phyloP scores from a whole-genome alignment of 1,140 invertebrate species.

The Diachasma alloeum region DNA sequence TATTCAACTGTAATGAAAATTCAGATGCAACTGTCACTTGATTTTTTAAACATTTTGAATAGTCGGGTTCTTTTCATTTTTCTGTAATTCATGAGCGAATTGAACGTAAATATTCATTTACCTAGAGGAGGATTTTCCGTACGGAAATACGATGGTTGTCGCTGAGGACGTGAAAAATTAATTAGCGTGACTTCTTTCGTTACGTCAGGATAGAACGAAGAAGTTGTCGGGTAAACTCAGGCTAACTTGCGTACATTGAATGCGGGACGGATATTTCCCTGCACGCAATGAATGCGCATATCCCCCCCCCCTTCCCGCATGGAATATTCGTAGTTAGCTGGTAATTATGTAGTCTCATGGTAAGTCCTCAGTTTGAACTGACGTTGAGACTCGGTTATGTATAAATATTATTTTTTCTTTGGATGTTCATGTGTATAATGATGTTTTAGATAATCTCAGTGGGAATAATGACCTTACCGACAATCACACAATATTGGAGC shows the following conservation, averaged over 20 bases:
- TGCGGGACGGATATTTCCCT: conserved; percentile 33
- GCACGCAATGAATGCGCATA: conserved; percentile 34
- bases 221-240: neutral
- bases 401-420: neutral
- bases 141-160: conserved; percentile 4
- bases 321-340: conserved; percentile 29
- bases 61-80: no score
- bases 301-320: neutral
- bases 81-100: no score
- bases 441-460: conserved; percentile 1
- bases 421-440: neutral
- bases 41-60: no score
- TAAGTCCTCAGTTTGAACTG: neutral
- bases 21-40: no score
- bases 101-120: no score
- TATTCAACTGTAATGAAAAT: no score
- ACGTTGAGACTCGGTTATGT: neutral
- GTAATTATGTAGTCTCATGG: neutral
- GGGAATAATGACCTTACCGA: conserved; percentile 8
- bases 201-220: conserved; percentile 37
- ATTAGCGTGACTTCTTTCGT: conserved; percentile 51
- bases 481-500: conserved; percentile 30
- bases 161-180: conserved; percentile 34
- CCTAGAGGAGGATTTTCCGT: neutral
- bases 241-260: neutral